Base-by-base conservation (phyloP, 2,888 invertebrate species). In the Cephus pygmeus region DNA sequence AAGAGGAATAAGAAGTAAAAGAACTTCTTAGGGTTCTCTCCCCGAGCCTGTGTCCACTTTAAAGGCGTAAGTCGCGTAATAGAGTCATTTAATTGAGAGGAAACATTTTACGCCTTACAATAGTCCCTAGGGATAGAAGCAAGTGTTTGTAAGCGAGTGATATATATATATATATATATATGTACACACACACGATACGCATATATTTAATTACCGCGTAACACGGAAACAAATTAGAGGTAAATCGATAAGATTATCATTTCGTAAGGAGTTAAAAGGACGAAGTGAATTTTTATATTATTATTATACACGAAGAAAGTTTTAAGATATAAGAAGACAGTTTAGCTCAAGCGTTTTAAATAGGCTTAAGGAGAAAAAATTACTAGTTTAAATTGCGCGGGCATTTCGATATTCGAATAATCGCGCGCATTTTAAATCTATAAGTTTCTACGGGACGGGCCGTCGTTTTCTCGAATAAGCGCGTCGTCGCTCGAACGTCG, bases 141-240 rank as follows among this genome's bases (percentile, higher is more conserved):
- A 76, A 75, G 77, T 75, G 69, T 85, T 80, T 80, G 75, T 78
- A 75, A 71, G 79, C 83, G 85, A 86, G 84, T 85, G 85, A 86
- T 84, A 75, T 73, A 83, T 73, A 79, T 79, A 76, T 82, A 82
- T 81, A 81, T 83, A 81, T 81, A 84, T n/a, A n/a, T n/a, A n/a
- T n/a, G n/a, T n/a, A n/a, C 79, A 71, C 78, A 79, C 79, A 80
- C 75, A 84, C 79, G 30, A 31, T 69, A 69, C 30, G 30, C 31
- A 69, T 69, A 69, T 69, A 69, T 69, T 69, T 69, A 69, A 69
- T 33, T 69, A 31, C 31, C 34, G 71, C 31, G 74, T 81, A 76
- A 75, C 71, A 56, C 73, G 30, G 69, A 80, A 77, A 78, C 74
- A 81, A 81, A 81, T 79, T 83, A 84, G 77, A 31, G 75, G 56